Base-by-base conservation (phyloP, 2,113 vertebrate species). In the Paradoxurus hermaphroditus region DNA sequence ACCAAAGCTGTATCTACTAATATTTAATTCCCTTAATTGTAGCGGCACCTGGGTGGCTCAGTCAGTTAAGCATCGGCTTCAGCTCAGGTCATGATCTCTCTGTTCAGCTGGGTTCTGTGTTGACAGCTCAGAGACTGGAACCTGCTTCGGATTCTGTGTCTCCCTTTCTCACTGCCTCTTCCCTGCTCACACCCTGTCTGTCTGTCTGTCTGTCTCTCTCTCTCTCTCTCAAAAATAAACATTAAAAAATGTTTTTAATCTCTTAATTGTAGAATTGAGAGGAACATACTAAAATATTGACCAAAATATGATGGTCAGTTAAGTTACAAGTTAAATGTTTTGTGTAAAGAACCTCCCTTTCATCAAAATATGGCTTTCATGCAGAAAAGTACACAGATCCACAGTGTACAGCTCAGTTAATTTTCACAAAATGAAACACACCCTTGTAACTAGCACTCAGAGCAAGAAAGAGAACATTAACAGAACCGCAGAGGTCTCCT, bases 231-330 rank as follows among this genome's bases (percentile, higher is more conserved):
- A 59, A 59, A 59, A 59, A 56, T 18, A 53, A 16, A 59, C 56
- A 59, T 59, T 23, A 21, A 56, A 25, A 59, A 25, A 21, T 1
- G 21, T 21, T 53, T 90, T 83, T 91, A 56, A 25, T 91, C 25
- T 56, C 94, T 96, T 94, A 94, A 91, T 19, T 94, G 21, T 81
- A 72, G 92, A 96, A 78, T 88, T 93, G 44, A 5, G 72, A 82
- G 9, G 67, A 70, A 51, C 83, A 73, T 15, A 13, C 53, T 91
- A 91, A 97, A 89, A 44, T 95, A 77, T 95, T 95, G 79, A 73
- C 68, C 70, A 36, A 46, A 91, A 72, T 18, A 21, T 78, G 63
- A 39, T 65, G 46, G 25, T 78, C 18, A 18, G 12, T 92, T 94
- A 91, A 59, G n/a, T 95, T 90, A 34, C 41, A 68, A 75, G 29